Base-by-base conservation (phyloP, 2,797 vertebrate genomes). In the Chaetodon trifasciatus region DNA sequence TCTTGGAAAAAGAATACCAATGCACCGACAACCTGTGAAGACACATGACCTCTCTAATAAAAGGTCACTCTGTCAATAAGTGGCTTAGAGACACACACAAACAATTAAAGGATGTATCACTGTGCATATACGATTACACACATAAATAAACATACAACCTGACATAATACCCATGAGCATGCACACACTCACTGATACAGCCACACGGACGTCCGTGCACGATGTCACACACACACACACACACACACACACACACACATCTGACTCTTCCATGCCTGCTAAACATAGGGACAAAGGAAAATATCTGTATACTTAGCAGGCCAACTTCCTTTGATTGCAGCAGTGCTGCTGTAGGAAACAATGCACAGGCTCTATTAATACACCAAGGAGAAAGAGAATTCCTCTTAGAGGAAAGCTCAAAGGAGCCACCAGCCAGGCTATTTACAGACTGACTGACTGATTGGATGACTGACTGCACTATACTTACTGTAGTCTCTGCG, bases 271-370 rank as follows among this genome's bases (percentile, higher is more conserved):
- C 91, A 92, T 91, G 92, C 85, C 86, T 78, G 89, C 94, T 94
- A 95, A 95, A 94, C 91, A 91, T 94, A 95, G 94, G 88, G 93
- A 95, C 93, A 95, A 95, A 95, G 94, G 94, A 95, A 95, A 96
- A 93, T 95, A 95, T 92, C 88, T 90, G 93, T 92, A 92, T 87
- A 92, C 93, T 94, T 93, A 91, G 93, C 92, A 93, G 87, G 89
- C 86, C 92, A 88, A 92, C 93, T 95, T 96, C 94, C 94, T 95
- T 95, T 94, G 94, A 95, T 95, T 94, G 89, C 91, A 92, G 76
- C 90, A 89, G 91, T 90, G 91, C 86, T 93, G 89, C 81, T 89
- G 88, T 94, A 93, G 92, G 94, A 94, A 95, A 95, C 92, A 95
- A 95, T 94, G 92, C 92, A 89, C 89, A 89, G 66, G 86, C 78